phyloP scores from a whole-genome alignment of 2,797 vertebrate genomes.

The Columba guinea region DNA sequence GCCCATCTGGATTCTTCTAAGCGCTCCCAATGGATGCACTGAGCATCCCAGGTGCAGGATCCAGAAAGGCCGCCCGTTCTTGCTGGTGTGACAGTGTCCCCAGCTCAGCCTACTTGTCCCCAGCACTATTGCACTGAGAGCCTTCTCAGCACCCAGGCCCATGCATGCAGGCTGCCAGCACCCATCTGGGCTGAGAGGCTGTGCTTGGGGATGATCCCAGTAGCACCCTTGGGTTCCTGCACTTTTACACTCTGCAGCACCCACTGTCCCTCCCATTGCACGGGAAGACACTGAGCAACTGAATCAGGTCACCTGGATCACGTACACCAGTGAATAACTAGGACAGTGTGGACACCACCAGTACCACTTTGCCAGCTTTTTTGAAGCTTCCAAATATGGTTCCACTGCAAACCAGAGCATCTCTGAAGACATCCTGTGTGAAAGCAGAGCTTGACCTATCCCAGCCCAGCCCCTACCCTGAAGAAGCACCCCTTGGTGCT shows the following conservation, averaged over 20 bases:
- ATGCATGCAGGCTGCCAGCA: background rate
- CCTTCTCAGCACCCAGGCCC: background rate
- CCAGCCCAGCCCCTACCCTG: too few relatives aligned
- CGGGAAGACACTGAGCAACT: background rate
- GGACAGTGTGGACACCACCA: background rate
- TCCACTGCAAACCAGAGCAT: background rate
- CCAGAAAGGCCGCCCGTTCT: background rate
- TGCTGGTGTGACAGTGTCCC: background rate
- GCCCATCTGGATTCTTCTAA: background rate
- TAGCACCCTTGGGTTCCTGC: background rate
- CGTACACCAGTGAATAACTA: fast-evolving
- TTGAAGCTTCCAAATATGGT: background rate
- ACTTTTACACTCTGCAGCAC: background rate
- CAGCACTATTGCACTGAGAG: background rate
- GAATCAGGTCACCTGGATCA: background rate
- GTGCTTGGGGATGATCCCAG: background rate
- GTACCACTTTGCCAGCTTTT: background rate
- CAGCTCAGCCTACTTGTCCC: background rate
- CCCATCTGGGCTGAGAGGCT: background rate
- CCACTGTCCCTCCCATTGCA: fast-evolving
- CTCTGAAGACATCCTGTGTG: fast-evolving
- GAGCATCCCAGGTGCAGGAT: background rate
- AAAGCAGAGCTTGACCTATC: background rate
- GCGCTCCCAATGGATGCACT: background rate
- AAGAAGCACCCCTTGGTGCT: background rate